Evolutionary conservation across 2,888 invertebrate genomes (phyloP).

Genomic region (Chorisops tibialis): DNA sequence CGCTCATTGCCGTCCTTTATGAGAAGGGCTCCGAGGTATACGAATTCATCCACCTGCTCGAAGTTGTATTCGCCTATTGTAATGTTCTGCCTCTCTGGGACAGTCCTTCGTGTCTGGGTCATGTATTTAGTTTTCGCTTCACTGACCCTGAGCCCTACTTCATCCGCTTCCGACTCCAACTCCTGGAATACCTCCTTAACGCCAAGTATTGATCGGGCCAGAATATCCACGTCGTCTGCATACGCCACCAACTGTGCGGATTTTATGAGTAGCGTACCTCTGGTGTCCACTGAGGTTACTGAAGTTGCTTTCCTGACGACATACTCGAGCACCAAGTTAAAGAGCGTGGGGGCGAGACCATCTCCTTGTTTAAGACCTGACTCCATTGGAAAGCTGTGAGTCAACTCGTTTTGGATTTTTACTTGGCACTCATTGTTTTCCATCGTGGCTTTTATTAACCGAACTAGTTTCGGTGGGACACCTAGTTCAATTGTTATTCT

Average conservation of each 20-base stretch:
- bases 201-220: not conserved
- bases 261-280: not conserved
- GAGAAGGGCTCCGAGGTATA: not conserved
- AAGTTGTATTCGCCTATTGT: not conserved
- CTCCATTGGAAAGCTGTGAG: not conserved
- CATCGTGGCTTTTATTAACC: not conserved
- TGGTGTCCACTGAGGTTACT: not conserved
- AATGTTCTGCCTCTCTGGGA: not conserved
- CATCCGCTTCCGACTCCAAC: not conserved
- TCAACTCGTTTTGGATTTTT: not conserved
- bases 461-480: not conserved
- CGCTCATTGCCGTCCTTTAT: not conserved
- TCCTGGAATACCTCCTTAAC: not conserved
- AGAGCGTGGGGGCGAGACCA: constrained; percentile 4
- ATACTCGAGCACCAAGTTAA: constrained; percentile 11
- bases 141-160: not conserved
- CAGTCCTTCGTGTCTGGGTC: not conserved
- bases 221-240: constrained; percentile 12
- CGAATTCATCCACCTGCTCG: not conserved
- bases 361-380: constrained; percentile 1
- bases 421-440: not conserved
- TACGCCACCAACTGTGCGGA: not conserved
- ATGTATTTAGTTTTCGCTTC: not conserved
- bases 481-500: not conserved
- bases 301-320: too few relatives aligned